phyloP scores from a whole-genome alignment of 2,113 vertebrate species.

The Chrysemys picta region DNA sequence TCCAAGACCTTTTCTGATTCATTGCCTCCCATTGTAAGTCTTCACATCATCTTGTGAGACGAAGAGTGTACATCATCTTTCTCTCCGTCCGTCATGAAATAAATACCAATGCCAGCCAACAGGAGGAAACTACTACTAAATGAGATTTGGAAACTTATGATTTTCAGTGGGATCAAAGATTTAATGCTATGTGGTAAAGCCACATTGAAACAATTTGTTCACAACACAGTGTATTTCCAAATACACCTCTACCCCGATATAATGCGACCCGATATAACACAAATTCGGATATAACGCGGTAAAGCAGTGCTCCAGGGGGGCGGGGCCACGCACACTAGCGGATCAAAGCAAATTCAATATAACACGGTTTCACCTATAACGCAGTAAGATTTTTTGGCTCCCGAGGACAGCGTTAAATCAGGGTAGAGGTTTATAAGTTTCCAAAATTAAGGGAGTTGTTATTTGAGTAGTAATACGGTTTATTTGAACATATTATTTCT shows the following conservation, averaged over 20 bases:
- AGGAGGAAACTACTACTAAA: neutral
- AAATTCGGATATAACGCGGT: no score
- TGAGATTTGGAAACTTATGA: neutral
- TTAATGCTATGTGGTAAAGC: neutral
- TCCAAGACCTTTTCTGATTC: neutral
- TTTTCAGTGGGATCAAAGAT: neutral
- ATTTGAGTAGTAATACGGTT: neutral
- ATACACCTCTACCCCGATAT: no score
- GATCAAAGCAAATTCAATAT: no score
- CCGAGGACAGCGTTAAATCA: no score
- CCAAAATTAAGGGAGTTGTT: neutral
- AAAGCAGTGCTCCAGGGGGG: no score
- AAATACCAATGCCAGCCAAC: neutral
- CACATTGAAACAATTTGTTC: no score
- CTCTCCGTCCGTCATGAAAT: neutral
- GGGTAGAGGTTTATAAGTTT: no score
- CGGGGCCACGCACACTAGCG: no score
- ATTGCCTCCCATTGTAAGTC: neutral
- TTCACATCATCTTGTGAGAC: neutral
- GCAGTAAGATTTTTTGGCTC: no score
- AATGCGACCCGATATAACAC: no score
- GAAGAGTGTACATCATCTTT: neutral
- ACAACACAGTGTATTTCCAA: no score
- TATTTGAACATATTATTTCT: neutral
- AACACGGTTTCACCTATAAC: no score